Evolutionary conservation across 2,113 vertebrate species (phyloP).

Genomic region (Chinchilla lanigera): DNA sequence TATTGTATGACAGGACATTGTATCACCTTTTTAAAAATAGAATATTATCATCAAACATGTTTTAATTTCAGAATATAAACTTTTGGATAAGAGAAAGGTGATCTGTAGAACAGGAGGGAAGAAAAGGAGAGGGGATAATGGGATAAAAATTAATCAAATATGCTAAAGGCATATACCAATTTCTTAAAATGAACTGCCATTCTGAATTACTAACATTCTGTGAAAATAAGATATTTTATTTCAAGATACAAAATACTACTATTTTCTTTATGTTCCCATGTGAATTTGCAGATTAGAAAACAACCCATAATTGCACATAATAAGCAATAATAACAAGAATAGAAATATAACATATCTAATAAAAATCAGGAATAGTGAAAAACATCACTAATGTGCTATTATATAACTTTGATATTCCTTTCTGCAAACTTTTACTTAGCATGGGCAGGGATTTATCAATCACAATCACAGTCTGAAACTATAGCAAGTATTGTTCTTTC

Average conservation of each 20-base stretch:
- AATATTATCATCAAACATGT: background rate
- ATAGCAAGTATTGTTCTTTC: background rate
- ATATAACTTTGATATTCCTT: background rate
- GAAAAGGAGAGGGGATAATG: background rate
- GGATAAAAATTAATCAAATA: background rate
- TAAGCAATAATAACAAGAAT: background rate
- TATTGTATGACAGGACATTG: background rate
- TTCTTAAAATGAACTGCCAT: background rate
- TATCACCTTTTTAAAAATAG: background rate
- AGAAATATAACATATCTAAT: background rate
- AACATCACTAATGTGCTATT: background rate
- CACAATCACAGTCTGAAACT: background rate
- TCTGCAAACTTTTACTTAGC: background rate
- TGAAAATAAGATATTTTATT: background rate
- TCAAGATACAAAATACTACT: background rate
- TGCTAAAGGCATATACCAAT: background rate
- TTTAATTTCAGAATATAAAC: background rate
- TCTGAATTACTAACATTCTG: background rate
- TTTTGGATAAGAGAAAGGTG: background rate
- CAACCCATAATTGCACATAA: background rate
- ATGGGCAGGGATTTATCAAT: background rate
- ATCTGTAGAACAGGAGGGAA: background rate
- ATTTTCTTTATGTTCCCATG: background rate
- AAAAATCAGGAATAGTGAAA: background rate
- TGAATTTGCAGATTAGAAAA: background rate